Evolutionary conservation across 2,113 vertebrate species (phyloP).

Genomic region (Galemys pyrenaicus): DNA sequence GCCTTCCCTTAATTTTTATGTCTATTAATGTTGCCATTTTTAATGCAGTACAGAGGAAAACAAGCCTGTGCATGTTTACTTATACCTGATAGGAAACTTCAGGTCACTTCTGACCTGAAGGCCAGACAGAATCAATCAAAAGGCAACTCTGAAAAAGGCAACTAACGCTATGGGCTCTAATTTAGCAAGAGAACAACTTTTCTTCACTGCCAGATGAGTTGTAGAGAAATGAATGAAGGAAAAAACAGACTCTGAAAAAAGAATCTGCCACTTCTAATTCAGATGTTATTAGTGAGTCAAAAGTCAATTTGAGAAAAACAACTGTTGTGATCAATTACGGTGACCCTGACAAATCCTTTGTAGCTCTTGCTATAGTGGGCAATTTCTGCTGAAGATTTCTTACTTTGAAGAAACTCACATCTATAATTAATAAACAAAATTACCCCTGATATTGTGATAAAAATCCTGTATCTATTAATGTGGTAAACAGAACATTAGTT

Average conservation of each 20-base stretch:
- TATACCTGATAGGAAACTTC: neutral
- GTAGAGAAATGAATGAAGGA: neutral
- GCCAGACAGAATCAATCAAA: neutral
- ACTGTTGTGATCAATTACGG: constrained; percentile 45
- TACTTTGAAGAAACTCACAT: constrained; percentile 77
- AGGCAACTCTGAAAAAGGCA: neutral
- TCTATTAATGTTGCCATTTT: neutral
- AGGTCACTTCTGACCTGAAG: neutral
- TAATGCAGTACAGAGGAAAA: neutral
- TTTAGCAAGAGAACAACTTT: neutral
- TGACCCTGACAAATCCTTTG: constrained; percentile 67
- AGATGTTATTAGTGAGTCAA: neutral
- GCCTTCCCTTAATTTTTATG: neutral
- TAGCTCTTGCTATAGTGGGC: constrained; percentile 72
- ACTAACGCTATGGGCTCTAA: neutral
- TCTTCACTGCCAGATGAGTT: neutral
- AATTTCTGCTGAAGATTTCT: constrained; percentile 77
- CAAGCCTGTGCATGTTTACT: neutral
- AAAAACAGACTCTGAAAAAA: neutral
- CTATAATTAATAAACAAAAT: constrained; percentile 60
- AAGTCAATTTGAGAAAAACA: neutral
- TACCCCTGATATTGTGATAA: neutral
- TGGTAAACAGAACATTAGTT: neutral
- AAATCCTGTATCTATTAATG: neutral
- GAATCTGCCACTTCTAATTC: neutral